Evolutionary conservation across 2,888 invertebrate genomes (phyloP).

Genomic region (Xylota segnis): DNA sequence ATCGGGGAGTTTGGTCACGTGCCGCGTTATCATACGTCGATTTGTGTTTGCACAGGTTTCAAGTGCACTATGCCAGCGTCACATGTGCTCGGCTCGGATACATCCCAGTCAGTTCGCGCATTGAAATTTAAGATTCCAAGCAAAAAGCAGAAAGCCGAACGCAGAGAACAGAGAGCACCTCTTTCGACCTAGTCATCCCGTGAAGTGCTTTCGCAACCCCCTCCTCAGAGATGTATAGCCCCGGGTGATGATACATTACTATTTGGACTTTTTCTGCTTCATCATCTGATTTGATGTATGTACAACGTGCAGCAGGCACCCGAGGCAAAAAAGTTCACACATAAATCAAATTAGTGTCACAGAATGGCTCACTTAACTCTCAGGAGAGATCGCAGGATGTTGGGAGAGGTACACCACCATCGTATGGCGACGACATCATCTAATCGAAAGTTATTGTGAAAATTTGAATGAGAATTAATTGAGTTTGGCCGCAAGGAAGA

Average conservation of each 20-base stretch:
- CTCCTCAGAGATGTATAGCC: conserved; percentile 18
- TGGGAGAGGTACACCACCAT: too few species aligned
- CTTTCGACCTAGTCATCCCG: conserved; percentile 35
- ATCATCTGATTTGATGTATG: conserved; percentile 71
- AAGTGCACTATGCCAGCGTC: conserved; percentile 40
- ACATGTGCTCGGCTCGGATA: conserved; percentile 21
- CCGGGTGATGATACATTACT: conserved; percentile 64
- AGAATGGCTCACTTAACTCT: conserved; percentile 72
- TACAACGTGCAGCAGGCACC: conserved; percentile 66
- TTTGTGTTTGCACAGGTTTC: conserved; percentile 58
- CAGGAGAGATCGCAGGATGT: conserved; percentile 23
- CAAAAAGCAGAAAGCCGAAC: conserved; percentile 6
- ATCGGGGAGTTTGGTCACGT: conserved; percentile 70
- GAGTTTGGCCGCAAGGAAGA: conserved; percentile 74
- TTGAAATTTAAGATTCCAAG: conserved; percentile 33
- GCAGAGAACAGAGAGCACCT: conserved; percentile 22
- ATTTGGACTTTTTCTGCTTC: conserved; percentile 58
- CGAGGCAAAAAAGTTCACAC: conserved; percentile 72
- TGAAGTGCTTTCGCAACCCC: conserved; percentile 50
- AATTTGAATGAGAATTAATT: conserved; percentile 76
- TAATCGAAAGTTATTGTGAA: conserved; percentile 76
- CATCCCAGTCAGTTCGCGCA: too few species aligned
- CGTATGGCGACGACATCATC: conserved; percentile 67
- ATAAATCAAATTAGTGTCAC: conserved; percentile 76
- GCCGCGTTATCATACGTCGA: conserved; percentile 60